Base-by-base conservation (phyloP, 30 jellyfish, hydroid and myxozoan species). In the Nemopilema nomurai region DNA sequence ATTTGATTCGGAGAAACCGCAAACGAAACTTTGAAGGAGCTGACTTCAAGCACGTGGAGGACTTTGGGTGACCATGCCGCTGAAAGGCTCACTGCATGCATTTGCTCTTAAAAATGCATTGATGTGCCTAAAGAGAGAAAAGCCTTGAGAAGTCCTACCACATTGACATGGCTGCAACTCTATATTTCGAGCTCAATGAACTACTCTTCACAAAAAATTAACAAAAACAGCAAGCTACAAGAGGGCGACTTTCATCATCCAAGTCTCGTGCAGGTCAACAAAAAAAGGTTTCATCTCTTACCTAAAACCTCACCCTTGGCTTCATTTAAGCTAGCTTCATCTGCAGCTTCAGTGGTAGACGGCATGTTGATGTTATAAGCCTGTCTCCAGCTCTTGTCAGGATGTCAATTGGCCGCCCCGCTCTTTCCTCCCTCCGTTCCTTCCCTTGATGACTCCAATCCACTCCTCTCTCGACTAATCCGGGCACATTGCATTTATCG, bases 271-370 rank as follows among this genome's bases (percentile, higher is more conserved):
- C n/a, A n/a, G n/a, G n/a, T n/a, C n/a, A n/a, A n/a, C n/a, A n/a
- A n/a, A n/a, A n/a, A n/a, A n/a, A n/a, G n/a, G n/a, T n/a, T 41
- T 41, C 6, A 41, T 13, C 13, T 41, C 57, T 49, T 21, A 86
- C 95, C 95, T 49, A 86, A 32, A 71, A 86, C 95, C 80, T 76
- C 95, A 71, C 86, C 95, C 68, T 41, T 28, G 62, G 62, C 69
- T 71, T 77, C 87, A 28, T 41, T 51, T 25, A 66, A 66, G 16
- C 62, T 64, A 66, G 79, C 76, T 63, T 86, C 86, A 76, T 86
- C 95, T 18, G 51, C 72, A 76, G 80, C 95, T 77, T 86, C 95
- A 62, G 95, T 71, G 95, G 95, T 83, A 32, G 95, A 74, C 73
- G 95, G 87, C 95, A 86, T 86, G 20, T 66, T 77, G 90, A 22